Evolutionary conservation across 2,797 vertebrate genomes (phyloP).

Genomic region (Megalops cyprinoides): DNA sequence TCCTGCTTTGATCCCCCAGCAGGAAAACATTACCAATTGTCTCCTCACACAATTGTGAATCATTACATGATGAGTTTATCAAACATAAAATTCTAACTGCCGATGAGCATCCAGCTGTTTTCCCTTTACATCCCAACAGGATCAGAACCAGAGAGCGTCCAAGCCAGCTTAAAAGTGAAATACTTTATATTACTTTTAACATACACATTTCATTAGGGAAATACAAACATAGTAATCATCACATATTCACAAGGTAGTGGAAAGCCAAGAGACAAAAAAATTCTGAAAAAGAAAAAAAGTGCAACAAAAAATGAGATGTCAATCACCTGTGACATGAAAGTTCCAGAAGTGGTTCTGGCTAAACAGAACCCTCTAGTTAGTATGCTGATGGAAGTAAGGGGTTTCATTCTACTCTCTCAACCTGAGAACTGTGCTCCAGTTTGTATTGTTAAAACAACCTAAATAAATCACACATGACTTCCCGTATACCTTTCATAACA

Average conservation of each 20-base stretch:
- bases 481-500: neutral
- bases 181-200: constrained; percentile 63
- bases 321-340: neutral
- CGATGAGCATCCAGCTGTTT: too few species aligned
- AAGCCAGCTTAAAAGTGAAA: constrained; percentile 33
- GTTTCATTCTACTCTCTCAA: constrained; percentile 35
- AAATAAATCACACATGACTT: neutral
- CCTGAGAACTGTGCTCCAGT: constrained; percentile 65
- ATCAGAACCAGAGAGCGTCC: too few species aligned
- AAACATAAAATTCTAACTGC: too few species aligned
- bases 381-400: neutral
- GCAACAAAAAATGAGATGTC: neutral
- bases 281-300: neutral
- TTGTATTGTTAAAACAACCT: constrained; percentile 11
- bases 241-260: constrained; percentile 35
- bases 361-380: neutral
- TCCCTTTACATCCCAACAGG: too few species aligned
- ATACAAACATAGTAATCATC: constrained; percentile 36
- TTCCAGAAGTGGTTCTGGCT: too few species aligned
- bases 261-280: neutral
- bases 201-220: constrained; percentile 43
- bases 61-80: too few species aligned
- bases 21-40: neutral
- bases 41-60: too few species aligned
- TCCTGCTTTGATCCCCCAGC: neutral